These are phyloP conservation scores for Bombus waltoni DNA, from an alignment of 1,140 invertebrate species.

Conservation along the genomic window DNA sequence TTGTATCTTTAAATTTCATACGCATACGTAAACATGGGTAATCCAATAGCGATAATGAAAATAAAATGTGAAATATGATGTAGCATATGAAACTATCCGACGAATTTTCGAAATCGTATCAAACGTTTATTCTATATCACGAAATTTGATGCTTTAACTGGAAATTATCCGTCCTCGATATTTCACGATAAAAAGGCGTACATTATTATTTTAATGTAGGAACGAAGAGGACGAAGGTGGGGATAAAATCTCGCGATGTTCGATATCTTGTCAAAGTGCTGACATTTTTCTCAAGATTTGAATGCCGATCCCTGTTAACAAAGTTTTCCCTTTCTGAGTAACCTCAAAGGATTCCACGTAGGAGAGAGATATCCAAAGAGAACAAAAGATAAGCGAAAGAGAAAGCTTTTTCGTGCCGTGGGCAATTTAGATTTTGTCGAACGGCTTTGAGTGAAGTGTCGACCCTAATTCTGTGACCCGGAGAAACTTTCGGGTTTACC, in stretches of 20 bases:
- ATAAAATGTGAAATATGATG: neutral
- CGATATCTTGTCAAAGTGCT: neutral
- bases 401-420: slow-evolving; percentile 17
- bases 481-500: neutral
- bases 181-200: neutral
- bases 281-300: neutral
- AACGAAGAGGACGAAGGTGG: neutral
- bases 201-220: neutral
- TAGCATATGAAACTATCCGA: neutral
- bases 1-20: no score
- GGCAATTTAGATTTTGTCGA: slow-evolving; percentile 32
- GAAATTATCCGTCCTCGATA: neutral
- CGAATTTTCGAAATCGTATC: neutral
- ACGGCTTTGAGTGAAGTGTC: slow-evolving; percentile 9
- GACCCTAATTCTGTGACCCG: neutral
- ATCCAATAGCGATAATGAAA: neutral
- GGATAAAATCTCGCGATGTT: neutral
- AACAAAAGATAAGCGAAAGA: slow-evolving; percentile 24
- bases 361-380: slow-evolving; percentile 1
- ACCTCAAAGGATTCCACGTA: neutral
- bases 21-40: neutral
- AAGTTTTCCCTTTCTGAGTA: neutral
- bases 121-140: no score
- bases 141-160: no score
- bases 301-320: neutral